A percentile compares a stretch with the other conserved stretches of the same genome.
phyloP scores from a whole-genome alignment of 1,140 invertebrate genomes.

The Chrysomallon squamiferum region DNA sequence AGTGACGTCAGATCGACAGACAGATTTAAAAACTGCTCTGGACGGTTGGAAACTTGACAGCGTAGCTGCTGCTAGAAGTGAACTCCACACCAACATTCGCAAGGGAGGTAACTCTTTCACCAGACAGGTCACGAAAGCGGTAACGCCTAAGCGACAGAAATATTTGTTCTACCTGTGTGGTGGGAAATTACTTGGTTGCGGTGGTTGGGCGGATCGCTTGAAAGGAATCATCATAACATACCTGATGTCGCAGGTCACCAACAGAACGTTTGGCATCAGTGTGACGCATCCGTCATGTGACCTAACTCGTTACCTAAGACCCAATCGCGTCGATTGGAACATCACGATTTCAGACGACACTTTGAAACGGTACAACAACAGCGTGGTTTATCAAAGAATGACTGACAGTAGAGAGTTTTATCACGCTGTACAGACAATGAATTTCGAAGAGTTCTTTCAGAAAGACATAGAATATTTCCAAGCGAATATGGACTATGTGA shows the following conservation, averaged over 20 bases:
- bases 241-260: slow-evolving; percentile 17
- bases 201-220: slow-evolving; percentile 18
- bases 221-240: slow-evolving; percentile 21
- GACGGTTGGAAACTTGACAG: too few relatives aligned
- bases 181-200: slow-evolving; percentile 1
- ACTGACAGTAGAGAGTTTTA: background rate
- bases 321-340: slow-evolving; percentile 20
- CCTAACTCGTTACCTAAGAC: background rate
- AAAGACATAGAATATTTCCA: slow-evolving; percentile 9
- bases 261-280: slow-evolving; percentile 18
- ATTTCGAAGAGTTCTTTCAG: slow-evolving; percentile 5
- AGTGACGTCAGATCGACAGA: too few relatives aligned
- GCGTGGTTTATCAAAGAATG: background rate
- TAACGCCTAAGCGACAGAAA: too few relatives aligned
- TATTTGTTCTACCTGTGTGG: slow-evolving; percentile 6
- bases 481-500: slow-evolving; percentile 12
- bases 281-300: slow-evolving; percentile 13
- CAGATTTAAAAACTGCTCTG: too few relatives aligned
- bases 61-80: too few relatives aligned
- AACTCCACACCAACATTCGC: too few relatives aligned
- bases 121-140: too few relatives aligned
- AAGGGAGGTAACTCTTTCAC: too few relatives aligned
- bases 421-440: background rate
- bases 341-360: background rate
- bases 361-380: background rate